Evolutionary conservation across 1,140 invertebrate species (phyloP).

Genomic region (Drosophila novamexicana): DNA sequence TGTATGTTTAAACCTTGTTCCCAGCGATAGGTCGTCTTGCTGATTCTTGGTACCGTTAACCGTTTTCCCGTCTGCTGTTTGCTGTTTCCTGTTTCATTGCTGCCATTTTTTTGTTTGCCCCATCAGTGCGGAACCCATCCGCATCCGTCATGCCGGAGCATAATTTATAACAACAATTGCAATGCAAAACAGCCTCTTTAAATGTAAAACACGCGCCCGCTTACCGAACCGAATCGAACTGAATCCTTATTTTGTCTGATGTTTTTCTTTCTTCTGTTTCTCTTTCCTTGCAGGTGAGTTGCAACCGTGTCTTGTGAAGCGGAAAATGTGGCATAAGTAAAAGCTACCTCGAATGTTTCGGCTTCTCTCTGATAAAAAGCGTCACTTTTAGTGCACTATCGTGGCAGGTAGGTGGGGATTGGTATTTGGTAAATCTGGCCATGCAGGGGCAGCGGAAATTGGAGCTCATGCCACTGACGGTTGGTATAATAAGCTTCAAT

Average conservation of each 20-base stretch:
- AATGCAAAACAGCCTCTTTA: conserved; percentile 76
- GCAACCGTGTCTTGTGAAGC: conserved; percentile 22
- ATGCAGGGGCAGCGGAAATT: not conserved
- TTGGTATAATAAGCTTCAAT: conserved; percentile 60
- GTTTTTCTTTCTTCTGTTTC: conserved; percentile 11
- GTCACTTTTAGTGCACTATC: conserved; percentile 41
- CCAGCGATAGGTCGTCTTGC: not conserved
- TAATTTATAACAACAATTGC: conserved; percentile 74
- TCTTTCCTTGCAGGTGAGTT: conserved; percentile 70
- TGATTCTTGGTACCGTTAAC: conserved; percentile 7
- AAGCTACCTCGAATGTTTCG: conserved; percentile 5
- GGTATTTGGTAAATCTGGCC: not conserved
- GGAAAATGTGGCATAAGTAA: conserved; percentile 5
- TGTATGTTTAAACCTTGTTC: not conserved
- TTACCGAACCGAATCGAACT: conserved; percentile 1
- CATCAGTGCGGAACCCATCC: conserved; percentile 3
- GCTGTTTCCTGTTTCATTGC: conserved; percentile 14
- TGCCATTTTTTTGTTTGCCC: not conserved
- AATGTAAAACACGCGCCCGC: conserved; percentile 68
- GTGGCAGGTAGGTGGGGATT: conserved; percentile 23
- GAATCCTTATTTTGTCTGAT: conserved; percentile 18
- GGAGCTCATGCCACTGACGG: conserved; percentile 26
- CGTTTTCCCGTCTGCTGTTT: conserved; percentile 15
- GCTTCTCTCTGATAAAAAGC: conserved; percentile 13
- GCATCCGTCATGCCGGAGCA: conserved; percentile 58